phyloP scores from a whole-genome alignment of 2,113 vertebrate genomes.

The Helogale parvula region DNA sequence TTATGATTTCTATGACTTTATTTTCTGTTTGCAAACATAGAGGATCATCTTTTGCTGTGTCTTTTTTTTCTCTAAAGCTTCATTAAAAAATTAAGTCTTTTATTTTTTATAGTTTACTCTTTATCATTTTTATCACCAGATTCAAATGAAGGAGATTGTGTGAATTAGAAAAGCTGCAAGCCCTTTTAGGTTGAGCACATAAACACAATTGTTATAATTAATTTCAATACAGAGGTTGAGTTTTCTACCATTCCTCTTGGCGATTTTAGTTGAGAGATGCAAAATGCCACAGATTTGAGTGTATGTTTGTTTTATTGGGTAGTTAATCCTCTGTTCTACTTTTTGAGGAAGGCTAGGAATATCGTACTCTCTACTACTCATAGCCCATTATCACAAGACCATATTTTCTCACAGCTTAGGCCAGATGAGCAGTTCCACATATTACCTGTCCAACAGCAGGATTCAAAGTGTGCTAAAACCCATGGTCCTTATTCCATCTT shows the following conservation, averaged over 20 bases:
- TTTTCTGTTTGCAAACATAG: slow-evolving; percentile 9
- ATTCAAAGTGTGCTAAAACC: background rate
- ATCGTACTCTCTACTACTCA: background rate
- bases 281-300: background rate
- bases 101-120: slow-evolving; percentile 77
- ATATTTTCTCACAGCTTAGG: slow-evolving; percentile 25
- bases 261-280: slow-evolving; percentile 36
- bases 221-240: slow-evolving; percentile 70
- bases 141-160: slow-evolving; percentile 80
- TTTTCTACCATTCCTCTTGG: slow-evolving; percentile 36
- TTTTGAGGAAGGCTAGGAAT: background rate
- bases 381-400: background rate
- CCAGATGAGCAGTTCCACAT: slow-evolving; percentile 69
- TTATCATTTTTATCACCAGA: slow-evolving; percentile 82
- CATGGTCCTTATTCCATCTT: background rate
- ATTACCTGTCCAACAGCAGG: background rate
- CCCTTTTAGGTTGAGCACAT: slow-evolving; percentile 75
- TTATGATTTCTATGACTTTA: background rate
- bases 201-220: slow-evolving; percentile 73
- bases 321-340: background rate
- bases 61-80: slow-evolving; percentile 76
- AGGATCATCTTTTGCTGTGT: background rate
- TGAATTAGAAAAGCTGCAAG: slow-evolving; percentile 77
- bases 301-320: background rate
- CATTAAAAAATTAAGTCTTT: slow-evolving; percentile 82